Conservation (phyloP, 2,888 invertebrate genomes). For the Therioaphis trifolii region DNA sequence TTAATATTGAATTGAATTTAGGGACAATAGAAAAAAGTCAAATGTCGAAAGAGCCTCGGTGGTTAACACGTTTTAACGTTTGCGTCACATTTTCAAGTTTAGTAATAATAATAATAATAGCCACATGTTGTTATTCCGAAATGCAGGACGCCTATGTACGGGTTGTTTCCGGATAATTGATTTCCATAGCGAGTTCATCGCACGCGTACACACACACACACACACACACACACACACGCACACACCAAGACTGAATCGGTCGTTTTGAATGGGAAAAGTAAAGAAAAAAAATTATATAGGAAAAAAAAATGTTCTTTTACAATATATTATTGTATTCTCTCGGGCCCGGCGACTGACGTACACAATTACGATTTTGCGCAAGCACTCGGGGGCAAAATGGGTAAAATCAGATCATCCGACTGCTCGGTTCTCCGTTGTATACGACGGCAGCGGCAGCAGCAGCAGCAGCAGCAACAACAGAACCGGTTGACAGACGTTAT, state of each 20-base stretch:
- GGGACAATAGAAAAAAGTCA: no score
- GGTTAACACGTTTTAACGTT: neutral
- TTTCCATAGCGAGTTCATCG: neutral
- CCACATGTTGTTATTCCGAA: neutral
- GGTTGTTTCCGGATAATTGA: neutral
- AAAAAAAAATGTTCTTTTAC: neutral
- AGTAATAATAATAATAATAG: neutral
- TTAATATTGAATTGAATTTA: no score
- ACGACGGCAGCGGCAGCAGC: no score
- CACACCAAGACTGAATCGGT: no score
- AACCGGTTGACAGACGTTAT: slow-evolving; percentile 56
- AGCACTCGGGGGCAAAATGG: neutral
- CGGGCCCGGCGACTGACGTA: neutral
- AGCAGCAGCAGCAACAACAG: no score
- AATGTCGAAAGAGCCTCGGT: no score
- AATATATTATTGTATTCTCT: neutral
- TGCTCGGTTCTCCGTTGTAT: neutral
- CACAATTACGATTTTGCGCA: slow-evolving; percentile 17
- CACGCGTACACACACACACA: no score
- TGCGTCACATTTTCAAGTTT: neutral
- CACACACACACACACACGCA: no score
- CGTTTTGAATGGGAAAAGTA: no score
- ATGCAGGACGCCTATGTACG: neutral
- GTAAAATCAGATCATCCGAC: slow-evolving; percentile 46
- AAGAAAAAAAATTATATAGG: no score